Evolutionary conservation across 2,888 invertebrate genomes (phyloP).

Genomic region (Philhelius pedissequus): DNA sequence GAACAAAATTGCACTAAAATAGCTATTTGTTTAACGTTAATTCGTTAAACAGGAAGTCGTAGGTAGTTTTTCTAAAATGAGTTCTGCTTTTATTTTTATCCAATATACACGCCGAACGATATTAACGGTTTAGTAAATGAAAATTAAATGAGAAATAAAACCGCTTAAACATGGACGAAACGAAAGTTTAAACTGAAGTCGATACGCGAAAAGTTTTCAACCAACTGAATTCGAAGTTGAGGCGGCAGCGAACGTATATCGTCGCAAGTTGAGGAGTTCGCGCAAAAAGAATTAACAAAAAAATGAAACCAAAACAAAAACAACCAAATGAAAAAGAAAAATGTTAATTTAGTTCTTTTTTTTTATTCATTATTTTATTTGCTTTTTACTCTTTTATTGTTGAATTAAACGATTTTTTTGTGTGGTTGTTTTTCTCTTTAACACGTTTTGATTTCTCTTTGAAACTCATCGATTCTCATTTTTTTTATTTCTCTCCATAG

Average conservation of each 20-base stretch:
- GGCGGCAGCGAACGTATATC: constrained; percentile 67
- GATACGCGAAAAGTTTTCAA: constrained; percentile 64
- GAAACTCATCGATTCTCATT: constrained; percentile 37
- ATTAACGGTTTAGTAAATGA: constrained; percentile 18
- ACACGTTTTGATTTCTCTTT: constrained; percentile 41
- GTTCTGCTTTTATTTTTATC: neutral
- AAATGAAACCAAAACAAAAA: neutral
- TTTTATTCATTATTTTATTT: constrained; percentile 35
- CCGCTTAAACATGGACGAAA: constrained; percentile 18
- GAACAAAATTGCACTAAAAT: neutral
- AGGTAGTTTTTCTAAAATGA: neutral
- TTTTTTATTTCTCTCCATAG: neutral
- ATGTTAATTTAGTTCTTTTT: constrained; percentile 42
- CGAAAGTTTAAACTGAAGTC: constrained; percentile 48
- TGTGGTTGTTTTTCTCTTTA: constrained; percentile 32
- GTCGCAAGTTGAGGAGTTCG: constrained; percentile 66
- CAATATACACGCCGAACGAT: neutral
- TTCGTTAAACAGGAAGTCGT: constrained; percentile 14
- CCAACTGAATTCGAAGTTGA: constrained; percentile 65
- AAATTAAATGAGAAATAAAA: neutral
- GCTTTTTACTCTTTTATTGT: constrained; percentile 41
- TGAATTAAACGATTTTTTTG: constrained; percentile 12
- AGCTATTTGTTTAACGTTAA: neutral
- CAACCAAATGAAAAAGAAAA: constrained; percentile 25
- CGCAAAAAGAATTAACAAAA: constrained; percentile 45